Evolutionary conservation across 2,888 invertebrate genomes (phyloP).

Genomic region (Acholoe squamosa): DNA sequence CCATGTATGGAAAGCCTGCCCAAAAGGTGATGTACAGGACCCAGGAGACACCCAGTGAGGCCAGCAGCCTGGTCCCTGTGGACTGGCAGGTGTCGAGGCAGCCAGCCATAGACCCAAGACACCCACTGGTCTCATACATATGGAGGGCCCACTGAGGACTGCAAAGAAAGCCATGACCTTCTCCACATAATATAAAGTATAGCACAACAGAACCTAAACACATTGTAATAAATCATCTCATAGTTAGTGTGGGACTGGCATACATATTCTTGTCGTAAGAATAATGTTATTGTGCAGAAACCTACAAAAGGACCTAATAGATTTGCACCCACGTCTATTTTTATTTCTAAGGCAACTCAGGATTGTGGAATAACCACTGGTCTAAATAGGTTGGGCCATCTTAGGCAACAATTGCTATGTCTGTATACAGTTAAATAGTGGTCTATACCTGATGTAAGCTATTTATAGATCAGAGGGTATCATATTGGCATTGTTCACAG

Average conservation of each 20-base stretch:
- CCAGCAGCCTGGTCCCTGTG: not conserved
- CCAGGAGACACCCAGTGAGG: not conserved
- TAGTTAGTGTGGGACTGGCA: too few relatives aligned
- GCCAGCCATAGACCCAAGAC: not conserved
- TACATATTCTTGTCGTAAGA: too few relatives aligned
- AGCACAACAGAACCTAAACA: not conserved
- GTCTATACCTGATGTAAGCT: not conserved
- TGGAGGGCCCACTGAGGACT: conserved; percentile 30
- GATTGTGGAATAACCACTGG: too few relatives aligned
- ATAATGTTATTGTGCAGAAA: too few relatives aligned
- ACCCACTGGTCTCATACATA: conserved; percentile 39
- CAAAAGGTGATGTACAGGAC: conserved; percentile 33
- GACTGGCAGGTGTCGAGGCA: conserved; percentile 19
- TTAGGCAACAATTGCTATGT: too few relatives aligned
- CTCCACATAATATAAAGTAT: not conserved
- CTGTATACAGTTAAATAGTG: too few relatives aligned
- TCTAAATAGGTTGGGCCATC: too few relatives aligned
- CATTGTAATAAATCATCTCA: too few relatives aligned
- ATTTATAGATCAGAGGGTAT: conserved; percentile 13
- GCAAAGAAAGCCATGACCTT: not conserved
- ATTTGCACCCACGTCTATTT: too few relatives aligned
- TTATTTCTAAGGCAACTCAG: too few relatives aligned
- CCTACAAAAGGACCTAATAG: too few relatives aligned
- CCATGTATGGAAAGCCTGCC: not conserved
- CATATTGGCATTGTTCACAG: not conserved